Base-by-base conservation (phyloP, 2,888 invertebrate species). In the Drosophila mimetica region DNA sequence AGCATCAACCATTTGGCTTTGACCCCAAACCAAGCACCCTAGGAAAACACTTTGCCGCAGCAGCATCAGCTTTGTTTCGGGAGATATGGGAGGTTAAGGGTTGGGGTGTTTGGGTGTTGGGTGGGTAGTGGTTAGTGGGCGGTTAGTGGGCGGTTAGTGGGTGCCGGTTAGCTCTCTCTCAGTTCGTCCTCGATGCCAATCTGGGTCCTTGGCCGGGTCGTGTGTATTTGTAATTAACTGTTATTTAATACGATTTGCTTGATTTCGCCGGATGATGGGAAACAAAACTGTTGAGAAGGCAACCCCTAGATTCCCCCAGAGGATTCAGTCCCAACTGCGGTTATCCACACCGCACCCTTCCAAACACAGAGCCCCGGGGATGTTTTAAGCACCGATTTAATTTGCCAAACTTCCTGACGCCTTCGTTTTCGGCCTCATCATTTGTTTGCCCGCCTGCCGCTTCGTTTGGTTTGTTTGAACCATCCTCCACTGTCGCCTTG, bases 231-330 rank as follows among this genome's bases (percentile, higher is more conserved):
- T 82, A 82, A 82, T 82, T 82, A 82, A 82, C 85, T 85, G 81
- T 85, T 81, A 85, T 82, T 82, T 82, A 82, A 82, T 82, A 85
- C 85, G 85, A 82, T 82, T 85, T 84, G 73, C 75, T 71, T 74
- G 79, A 81, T 77, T 85, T 74, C 67, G 76, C 64, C 74, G 69
- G 59, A 37, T 61, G 52, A 52, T 51, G 46, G 63, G 61, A 36
- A 65, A 63, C 67, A 66, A 67, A 66, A 55, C 66, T 44, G 65
- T 65, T 18, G 18, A 14, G 46, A n/a, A n/a, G 41, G 41, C 34
- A n/a, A 34, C 42, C 47, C 30, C 42, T 9, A 18, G 41, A n/a
- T 41, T 39, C 42, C 47, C 30, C 42, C 9, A 18, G 41, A n/a
- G 48, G 42, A 16, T 36, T 28, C 48, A 25, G 20, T 34, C 60